Evolutionary conservation across 2,113 vertebrate species (phyloP), one percentile per base, ranked within the genome.

Genomic region (Triplophysa rosa): DNA sequence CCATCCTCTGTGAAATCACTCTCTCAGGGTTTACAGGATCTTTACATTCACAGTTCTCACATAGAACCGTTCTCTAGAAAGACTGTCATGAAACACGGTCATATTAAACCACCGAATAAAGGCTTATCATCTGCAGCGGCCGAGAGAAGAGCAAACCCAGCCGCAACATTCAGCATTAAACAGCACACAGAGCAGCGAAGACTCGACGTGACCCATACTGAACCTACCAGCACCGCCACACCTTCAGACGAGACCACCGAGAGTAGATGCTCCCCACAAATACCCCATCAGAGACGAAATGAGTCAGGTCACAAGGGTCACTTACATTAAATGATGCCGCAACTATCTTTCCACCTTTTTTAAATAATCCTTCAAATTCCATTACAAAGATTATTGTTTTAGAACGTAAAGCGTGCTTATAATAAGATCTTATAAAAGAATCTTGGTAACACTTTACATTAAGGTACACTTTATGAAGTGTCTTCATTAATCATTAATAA

Each of bases 241-340:
- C 29, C 14, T 68, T 49, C 3, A 37, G 33, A 37, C 33, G 6
- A 37, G 33, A 37, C 33, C 33, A 7, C 33, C 5, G 33, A 6
- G 33, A 29, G 29, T 0, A 29, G 4, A 29, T 29, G 29, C 4
- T 29, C 3, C 4, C 29, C 29, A 9, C 29, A 42, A 24, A 21
- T 26, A 66, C 40, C 29, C 37, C 49, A 0, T 45, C 10, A 4
- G 11, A 37, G 13, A 42, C 23, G 14, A 24, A 79, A n/a, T 19
- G 33, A 72, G 7, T 2, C 1, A 40, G n/a, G n/a, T n/a, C n/a
- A n/a, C n/a, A n/a, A n/a, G n/a, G n/a, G 7, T 2, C 1, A 40
- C 5, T 11, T 78, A 61, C 82, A 81, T 33, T 78, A 87, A 6
- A 77, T 56, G 54, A 49, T 86, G 79, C 33, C 33, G 0, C 33